Evolutionary conservation across 2,797 vertebrate species (phyloP).

Genomic region (Pseudochirops corinnae): DNA sequence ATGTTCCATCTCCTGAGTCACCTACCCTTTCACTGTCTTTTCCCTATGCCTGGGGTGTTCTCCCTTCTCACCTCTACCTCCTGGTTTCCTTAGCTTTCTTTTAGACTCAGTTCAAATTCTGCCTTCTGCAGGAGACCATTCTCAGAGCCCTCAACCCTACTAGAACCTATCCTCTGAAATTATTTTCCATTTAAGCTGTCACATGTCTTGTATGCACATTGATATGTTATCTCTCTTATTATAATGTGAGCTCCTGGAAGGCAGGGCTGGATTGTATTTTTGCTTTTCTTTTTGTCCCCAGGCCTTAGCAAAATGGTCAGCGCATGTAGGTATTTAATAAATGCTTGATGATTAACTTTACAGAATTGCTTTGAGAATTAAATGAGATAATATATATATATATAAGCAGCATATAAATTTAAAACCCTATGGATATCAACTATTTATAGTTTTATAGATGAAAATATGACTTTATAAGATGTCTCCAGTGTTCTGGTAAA

Average conservation of each 20-base stretch:
- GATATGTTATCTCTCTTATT: too few species aligned
- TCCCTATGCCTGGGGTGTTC: not conserved
- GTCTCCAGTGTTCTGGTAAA: not conserved
- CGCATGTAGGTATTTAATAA: not conserved
- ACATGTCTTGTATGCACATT: not conserved
- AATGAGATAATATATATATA: not conserved
- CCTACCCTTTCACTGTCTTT: not conserved
- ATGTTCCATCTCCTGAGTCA: not conserved
- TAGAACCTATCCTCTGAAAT: too few species aligned
- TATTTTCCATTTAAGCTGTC: too few species aligned
- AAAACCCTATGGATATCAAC: not conserved
- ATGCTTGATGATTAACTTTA: not conserved
- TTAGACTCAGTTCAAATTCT: too few species aligned
- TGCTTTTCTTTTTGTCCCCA: not conserved
- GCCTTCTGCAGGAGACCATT: too few species aligned
- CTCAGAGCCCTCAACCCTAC: too few species aligned
- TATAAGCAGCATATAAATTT: not conserved
- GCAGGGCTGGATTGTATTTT: not conserved
- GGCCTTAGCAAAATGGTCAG: not conserved
- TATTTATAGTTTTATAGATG: not conserved
- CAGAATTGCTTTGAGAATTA: not conserved
- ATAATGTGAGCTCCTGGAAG: not conserved
- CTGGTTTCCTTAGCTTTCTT: too few species aligned
- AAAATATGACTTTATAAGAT: not conserved
- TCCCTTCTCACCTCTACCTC: not conserved